These are phyloP conservation scores for Dissostichus mawsoni DNA, from an alignment of 2,113 vertebrate species.

Conservation along the genomic window DNA sequence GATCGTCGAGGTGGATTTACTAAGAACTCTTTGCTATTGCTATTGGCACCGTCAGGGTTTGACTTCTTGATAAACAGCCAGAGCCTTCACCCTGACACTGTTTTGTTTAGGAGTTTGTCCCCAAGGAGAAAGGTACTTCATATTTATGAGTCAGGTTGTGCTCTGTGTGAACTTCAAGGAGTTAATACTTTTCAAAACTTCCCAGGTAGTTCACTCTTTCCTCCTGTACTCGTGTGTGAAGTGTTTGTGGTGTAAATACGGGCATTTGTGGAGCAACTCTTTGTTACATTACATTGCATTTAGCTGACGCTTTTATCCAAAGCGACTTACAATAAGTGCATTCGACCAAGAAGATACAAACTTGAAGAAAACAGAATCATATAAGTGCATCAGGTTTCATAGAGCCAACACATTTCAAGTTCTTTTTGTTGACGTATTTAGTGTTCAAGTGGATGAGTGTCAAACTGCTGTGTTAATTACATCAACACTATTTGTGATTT, in stretches of 20 bases:
- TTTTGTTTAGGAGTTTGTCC: slow-evolving; percentile 11
- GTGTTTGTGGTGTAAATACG: not conserved
- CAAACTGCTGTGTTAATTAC: slow-evolving; percentile 44
- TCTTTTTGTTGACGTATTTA: no score
- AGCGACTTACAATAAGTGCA: no score
- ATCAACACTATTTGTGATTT: slow-evolving; percentile 29
- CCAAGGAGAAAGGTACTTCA: slow-evolving; percentile 2
- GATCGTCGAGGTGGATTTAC: slow-evolving; percentile 45
- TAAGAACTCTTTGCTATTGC: slow-evolving; percentile 4
- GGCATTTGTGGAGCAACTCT: not conserved
- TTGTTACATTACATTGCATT: no score
- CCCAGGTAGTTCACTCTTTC: slow-evolving; percentile 25
- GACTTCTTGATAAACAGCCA: slow-evolving; percentile 25
- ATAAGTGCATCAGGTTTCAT: no score
- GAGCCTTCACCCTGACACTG: not conserved
- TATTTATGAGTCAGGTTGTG: slow-evolving; percentile 10
- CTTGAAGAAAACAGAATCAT: no score
- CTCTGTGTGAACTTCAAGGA: slow-evolving; percentile 32
- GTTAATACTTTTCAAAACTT: slow-evolving; percentile 35
- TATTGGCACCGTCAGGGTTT: not conserved
- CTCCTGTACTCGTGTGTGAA: not conserved
- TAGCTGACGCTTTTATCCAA: no score
- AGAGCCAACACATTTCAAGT: no score
- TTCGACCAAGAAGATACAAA: no score
- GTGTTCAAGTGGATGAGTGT: not conserved